Conservation (phyloP, 2,797 vertebrate species). For the Phyllotis vaccarum region DNA sequence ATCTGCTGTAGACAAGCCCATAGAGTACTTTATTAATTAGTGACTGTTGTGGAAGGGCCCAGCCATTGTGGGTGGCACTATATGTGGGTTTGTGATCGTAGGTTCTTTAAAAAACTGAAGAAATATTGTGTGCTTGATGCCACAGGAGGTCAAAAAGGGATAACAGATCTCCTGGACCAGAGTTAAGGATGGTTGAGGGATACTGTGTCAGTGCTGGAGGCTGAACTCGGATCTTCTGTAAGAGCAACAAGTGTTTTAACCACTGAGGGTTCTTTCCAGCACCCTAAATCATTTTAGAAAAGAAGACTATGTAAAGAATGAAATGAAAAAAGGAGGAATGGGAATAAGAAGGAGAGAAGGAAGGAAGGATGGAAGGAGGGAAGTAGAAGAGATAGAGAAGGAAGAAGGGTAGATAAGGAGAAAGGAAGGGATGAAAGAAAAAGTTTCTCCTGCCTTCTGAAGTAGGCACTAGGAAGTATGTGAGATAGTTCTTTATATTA, state of each 20-base stretch:
- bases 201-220: background rate
- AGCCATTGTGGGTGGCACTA: too few species aligned
- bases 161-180: background rate
- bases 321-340: background rate
- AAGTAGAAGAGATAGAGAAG: too few species aligned
- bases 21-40: background rate
- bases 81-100: background rate
- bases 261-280: background rate
- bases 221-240: background rate
- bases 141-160: background rate
- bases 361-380: accelerated
- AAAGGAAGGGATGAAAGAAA: background rate
- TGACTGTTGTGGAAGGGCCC: background rate
- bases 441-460: background rate
- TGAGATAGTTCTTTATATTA: background rate
- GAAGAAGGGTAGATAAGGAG: accelerated
- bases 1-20: background rate
- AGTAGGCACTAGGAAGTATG: background rate
- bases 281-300: background rate
- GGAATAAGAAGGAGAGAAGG: background rate
- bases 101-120: background rate
- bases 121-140: background rate
- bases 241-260: background rate
- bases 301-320: background rate
- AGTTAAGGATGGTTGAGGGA: background rate